A percentile compares a stretch with the other conserved stretches of the same genome.
phyloP scores from a whole-genome alignment of 2,888 invertebrate species.

The Trachelus stipa region DNA sequence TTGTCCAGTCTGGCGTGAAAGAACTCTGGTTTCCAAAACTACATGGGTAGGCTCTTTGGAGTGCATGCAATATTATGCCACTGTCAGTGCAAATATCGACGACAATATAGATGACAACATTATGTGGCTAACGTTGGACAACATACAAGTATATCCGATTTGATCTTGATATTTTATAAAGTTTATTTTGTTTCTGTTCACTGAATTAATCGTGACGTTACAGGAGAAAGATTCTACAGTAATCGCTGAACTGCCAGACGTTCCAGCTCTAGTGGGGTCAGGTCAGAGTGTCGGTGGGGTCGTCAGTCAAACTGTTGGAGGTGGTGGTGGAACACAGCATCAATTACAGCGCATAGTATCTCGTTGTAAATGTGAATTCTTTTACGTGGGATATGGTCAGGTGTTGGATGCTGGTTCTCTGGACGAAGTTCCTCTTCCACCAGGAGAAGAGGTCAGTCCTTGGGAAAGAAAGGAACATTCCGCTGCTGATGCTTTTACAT shows the following conservation, averaged over 20 bases:
- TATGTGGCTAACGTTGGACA: conserved; percentile 95
- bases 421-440: conserved; percentile 78
- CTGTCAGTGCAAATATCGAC: conserved; percentile 80
- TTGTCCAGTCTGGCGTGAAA: conserved; percentile 88
- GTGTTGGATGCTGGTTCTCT: conserved; percentile 74
- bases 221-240: conserved; percentile 80
- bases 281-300: conserved; percentile 98
- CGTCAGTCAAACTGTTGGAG: conserved; percentile 91
- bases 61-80: conserved; percentile 99
- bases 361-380: conserved; percentile 97
- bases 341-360: conserved; percentile 97
- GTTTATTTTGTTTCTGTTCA: neutral
- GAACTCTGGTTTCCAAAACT: conserved; percentile 90
- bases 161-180: neutral
- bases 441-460: conserved; percentile 77
- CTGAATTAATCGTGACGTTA: conserved; percentile 10
- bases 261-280: conserved; percentile 90
- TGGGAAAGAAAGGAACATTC: conserved; percentile 84
- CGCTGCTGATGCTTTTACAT: conserved; percentile 95
- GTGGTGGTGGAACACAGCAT: conserved; percentile 71
- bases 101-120: conserved; percentile 80
- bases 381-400: conserved; percentile 93
- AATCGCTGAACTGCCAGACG: conserved; percentile 84
- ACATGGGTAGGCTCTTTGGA: conserved; percentile 96
- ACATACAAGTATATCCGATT: conserved; percentile 76